These are phyloP conservation scores for Amphipoea oculea DNA, from an alignment of 2,888 invertebrate genomes.

Conservation along the genomic window DNA sequence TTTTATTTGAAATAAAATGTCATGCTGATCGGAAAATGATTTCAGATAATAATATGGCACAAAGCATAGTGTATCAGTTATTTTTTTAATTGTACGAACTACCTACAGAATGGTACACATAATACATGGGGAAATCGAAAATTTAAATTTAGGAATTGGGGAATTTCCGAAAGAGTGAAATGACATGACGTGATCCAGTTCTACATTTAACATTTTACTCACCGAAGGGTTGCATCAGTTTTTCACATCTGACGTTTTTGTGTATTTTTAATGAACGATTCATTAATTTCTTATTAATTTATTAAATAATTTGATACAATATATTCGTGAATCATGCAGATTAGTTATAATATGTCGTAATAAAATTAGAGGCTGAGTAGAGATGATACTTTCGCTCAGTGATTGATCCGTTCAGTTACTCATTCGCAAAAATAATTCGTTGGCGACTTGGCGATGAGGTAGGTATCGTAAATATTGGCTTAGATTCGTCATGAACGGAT, in stretches of 20 bases:
- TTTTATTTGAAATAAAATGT: conserved; percentile 43
- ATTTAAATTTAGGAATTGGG: conserved; percentile 7
- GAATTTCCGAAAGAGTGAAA: conserved; percentile 1
- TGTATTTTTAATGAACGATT: conserved; percentile 41
- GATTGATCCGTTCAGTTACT: conserved; percentile 45
- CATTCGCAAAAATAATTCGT: conserved; percentile 43
- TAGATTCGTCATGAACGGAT: conserved; percentile 43
- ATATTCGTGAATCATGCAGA: conserved; percentile 44
- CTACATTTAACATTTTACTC: conserved; percentile 23
- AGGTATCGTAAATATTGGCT: conserved; percentile 49
- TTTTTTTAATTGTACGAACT: conserved; percentile 9
- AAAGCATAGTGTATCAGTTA: background rate
- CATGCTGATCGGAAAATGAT: conserved; percentile 18
- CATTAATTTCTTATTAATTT: conserved; percentile 27
- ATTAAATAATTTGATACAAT: conserved; percentile 23
- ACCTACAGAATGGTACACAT: background rate
- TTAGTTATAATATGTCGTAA: conserved; percentile 23
- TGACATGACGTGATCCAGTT: conserved; percentile 15
- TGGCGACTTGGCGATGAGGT: conserved; percentile 24
- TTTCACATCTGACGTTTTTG: conserved; percentile 3
- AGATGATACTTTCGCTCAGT: conserved; percentile 30
- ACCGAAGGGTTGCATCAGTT: conserved; percentile 1
- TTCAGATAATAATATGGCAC: background rate
- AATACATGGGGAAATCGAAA: background rate
- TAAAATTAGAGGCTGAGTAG: conserved; percentile 29